phyloP scores from a whole-genome alignment of 92 coral and sea anemone species.

The Palythoa grandis region DNA sequence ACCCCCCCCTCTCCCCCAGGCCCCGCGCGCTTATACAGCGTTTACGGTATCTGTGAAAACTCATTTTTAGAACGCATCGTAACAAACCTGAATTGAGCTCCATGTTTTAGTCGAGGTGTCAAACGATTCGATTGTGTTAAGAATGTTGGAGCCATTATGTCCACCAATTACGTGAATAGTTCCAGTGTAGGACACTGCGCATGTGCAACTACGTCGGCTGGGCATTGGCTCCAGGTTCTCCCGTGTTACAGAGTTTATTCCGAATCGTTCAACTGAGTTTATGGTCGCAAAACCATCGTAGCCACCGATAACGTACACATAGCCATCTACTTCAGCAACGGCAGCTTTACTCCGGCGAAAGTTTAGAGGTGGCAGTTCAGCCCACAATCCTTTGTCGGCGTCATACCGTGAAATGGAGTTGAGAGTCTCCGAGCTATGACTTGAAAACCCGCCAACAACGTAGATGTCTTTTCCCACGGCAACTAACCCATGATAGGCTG shows the following conservation, averaged over 20 bases:
- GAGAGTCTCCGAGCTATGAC: constrained; percentile 11
- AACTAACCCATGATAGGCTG: constrained; percentile 9
- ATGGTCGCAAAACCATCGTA: constrained; percentile 37
- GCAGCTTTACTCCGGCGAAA: constrained; percentile 38
- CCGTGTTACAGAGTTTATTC: neutral
- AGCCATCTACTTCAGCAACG: constrained; percentile 37
- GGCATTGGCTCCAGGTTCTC: constrained; percentile 48
- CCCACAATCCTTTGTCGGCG: constrained; percentile 29
- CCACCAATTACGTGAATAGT: constrained; percentile 40
- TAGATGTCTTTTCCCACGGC: constrained; percentile 5
- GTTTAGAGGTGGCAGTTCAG: constrained; percentile 31
- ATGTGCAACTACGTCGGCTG: constrained; percentile 41
- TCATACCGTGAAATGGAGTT: constrained; percentile 26
- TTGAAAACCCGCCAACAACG: constrained; percentile 21
- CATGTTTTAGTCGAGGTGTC: constrained; percentile 27
- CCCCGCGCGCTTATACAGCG: too few species aligned
- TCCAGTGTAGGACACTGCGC: constrained; percentile 38
- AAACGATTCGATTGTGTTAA: constrained; percentile 31
- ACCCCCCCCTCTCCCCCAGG: too few species aligned
- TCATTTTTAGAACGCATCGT: neutral
- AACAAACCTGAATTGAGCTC: constrained; percentile 44
- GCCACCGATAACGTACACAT: constrained; percentile 29
- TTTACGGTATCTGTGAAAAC: neutral
- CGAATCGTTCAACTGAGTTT: constrained; percentile 41
- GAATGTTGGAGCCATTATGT: constrained; percentile 39